Percentiles rank a stretch among this genome's conserved stretches.
Conservation (phyloP, 2,113 vertebrate genomes). For the Chlorodrepanis virens region DNA sequence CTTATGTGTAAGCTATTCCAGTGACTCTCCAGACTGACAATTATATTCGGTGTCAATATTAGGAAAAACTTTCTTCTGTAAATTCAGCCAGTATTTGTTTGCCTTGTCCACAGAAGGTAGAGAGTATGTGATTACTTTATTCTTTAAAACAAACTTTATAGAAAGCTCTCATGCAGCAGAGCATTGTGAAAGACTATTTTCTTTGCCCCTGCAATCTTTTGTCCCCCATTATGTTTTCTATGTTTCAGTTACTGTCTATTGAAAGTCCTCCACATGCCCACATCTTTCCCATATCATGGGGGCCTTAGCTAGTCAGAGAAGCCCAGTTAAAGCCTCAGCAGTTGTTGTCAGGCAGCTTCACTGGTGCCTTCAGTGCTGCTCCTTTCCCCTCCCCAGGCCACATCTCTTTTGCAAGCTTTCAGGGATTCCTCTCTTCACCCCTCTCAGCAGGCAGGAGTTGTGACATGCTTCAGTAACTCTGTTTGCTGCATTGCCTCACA, state of each 20-base stretch:
- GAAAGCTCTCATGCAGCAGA: neutral
- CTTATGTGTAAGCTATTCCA: neutral
- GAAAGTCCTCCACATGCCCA: neutral
- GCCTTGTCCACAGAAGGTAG: neutral
- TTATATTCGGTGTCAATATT: neutral
- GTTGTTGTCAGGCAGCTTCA: neutral
- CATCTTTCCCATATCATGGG: accelerated
- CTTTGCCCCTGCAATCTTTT: neutral
- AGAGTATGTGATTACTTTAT: neutral
- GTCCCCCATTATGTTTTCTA: accelerated
- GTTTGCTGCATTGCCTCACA: neutral
- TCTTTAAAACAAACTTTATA: neutral
- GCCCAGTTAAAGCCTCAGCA: neutral
- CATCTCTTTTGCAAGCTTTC: neutral
- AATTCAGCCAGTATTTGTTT: neutral
- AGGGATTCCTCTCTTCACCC: neutral
- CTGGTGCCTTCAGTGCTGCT: neutral
- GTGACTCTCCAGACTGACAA: neutral
- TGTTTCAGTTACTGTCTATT: accelerated
- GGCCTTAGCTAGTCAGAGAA: neutral
- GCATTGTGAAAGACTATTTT: neutral
- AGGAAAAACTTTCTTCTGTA: neutral
- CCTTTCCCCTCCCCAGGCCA: neutral
- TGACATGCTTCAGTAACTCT: neutral
- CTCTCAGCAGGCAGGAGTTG: neutral